Evolutionary conservation across 2,888 invertebrate genomes (phyloP).

Genomic region (Ophion ellenae): DNA sequence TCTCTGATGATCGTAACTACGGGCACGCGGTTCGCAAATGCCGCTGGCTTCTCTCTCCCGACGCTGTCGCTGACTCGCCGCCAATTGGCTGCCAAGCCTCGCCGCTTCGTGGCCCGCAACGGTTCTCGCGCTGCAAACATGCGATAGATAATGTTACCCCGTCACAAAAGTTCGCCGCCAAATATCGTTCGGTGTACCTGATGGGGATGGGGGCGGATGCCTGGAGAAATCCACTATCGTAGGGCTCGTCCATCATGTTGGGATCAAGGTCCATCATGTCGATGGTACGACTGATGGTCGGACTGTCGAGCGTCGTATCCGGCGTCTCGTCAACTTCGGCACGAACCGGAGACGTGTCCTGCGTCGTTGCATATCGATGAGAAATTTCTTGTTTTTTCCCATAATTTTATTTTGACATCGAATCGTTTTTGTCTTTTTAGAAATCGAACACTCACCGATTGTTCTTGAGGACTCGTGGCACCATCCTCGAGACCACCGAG

Average conservation of each 20-base stretch:
- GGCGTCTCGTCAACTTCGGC: conserved; percentile 76
- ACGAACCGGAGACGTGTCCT: conserved; percentile 75
- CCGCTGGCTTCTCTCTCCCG: conserved; percentile 77
- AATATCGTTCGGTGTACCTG: conserved; percentile 70
- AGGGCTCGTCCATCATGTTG: conserved; percentile 82
- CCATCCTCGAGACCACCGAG: conserved; percentile 79
- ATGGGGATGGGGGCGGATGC: conserved; percentile 82
- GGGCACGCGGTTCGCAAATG: conserved; percentile 86
- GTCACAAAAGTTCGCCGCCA: neutral
- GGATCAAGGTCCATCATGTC: conserved; percentile 83
- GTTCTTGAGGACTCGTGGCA: conserved; percentile 70
- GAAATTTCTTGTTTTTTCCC: neutral
- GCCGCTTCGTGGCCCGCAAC: conserved; percentile 93
- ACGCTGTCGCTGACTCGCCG: conserved; percentile 82
- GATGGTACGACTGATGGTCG: conserved; percentile 80
- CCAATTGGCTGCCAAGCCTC: conserved; percentile 87
- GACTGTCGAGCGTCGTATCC: conserved; percentile 79
- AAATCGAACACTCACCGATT: conserved; percentile 70
- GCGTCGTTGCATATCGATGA: neutral
- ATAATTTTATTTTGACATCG: neutral
- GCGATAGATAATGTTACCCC: neutral
- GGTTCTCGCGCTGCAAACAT: conserved; percentile 84
- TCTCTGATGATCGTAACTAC: conserved; percentile 88
- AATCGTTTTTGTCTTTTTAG: neutral
- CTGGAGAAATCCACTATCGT: conserved; percentile 81